These are phyloP conservation scores for Paratilapia polleni DNA, from an alignment of 2,113 vertebrate species.

Conservation along the genomic window DNA sequence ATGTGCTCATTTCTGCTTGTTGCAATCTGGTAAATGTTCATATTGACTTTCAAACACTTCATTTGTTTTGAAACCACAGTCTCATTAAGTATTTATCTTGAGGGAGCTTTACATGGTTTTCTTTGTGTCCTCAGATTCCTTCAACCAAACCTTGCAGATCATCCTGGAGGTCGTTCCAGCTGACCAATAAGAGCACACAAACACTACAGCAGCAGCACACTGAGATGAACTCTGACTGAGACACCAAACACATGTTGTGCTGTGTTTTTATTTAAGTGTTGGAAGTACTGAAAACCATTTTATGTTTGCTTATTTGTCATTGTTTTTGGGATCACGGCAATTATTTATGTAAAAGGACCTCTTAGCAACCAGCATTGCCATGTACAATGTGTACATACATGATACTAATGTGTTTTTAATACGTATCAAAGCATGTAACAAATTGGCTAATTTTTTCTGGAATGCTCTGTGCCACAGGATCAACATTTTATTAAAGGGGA, in stretches of 20 bases:
- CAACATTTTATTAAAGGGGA: background rate
- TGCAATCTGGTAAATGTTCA: background rate
- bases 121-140: slow-evolving; percentile 81
- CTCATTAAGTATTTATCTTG: background rate
- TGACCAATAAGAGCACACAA: slow-evolving; percentile 66
- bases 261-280: background rate
- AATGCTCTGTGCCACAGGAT: background rate
- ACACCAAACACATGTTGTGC: background rate
- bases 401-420: background rate
- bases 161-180: slow-evolving; percentile 89
- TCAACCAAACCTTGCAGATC: slow-evolving; percentile 88
- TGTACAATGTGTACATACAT: background rate
- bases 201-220: background rate
- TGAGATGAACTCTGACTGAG: background rate
- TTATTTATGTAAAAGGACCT: background rate
- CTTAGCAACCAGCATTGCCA: background rate
- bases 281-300: background rate
- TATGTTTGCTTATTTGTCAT: background rate
- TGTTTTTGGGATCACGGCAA: background rate
- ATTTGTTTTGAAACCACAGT: background rate
- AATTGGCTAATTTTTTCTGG: background rate
- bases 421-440: background rate
- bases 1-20: background rate
- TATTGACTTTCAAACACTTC: background rate
- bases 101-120: background rate